phyloP scores from a whole-genome alignment of 2,113 vertebrate species.

The Catharus bicknelli region DNA sequence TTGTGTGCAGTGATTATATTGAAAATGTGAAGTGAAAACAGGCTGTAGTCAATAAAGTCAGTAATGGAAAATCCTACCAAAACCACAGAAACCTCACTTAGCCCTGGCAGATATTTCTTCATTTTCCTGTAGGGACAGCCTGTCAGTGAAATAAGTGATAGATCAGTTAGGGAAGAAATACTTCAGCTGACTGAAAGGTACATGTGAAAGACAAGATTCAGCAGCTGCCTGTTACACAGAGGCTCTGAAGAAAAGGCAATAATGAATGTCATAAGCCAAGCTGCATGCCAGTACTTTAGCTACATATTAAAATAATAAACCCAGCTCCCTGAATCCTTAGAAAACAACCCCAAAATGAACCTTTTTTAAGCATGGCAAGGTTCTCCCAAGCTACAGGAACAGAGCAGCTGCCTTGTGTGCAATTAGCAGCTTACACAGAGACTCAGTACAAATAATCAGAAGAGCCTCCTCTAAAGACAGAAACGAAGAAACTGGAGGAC shows the following conservation, averaged over 20 bases:
- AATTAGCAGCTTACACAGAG: background rate
- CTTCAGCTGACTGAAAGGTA: background rate
- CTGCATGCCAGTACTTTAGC: background rate
- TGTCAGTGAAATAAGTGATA: background rate
- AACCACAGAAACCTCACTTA: background rate
- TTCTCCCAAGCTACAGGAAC: background rate
- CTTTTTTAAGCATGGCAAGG: background rate
- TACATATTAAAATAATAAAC: background rate
- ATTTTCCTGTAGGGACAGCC: background rate
- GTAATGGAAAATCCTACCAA: background rate
- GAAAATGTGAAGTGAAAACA: background rate
- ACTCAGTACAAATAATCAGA: background rate
- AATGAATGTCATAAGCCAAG: background rate
- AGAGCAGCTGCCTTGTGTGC: background rate
- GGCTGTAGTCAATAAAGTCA: background rate
- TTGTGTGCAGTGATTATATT: background rate
- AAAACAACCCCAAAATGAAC: background rate
- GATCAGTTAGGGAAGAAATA: background rate
- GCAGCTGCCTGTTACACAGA: background rate
- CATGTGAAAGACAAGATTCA: background rate
- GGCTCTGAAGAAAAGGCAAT: background rate
- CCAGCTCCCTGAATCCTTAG: background rate
- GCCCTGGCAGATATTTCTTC: background rate
- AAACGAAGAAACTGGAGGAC: background rate
- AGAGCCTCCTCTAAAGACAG: background rate